Percentiles rank a stretch among this genome's conserved stretches.
Conservation (phyloP, 1,140 invertebrate species). For the Heliconius eleuchia region DNA sequence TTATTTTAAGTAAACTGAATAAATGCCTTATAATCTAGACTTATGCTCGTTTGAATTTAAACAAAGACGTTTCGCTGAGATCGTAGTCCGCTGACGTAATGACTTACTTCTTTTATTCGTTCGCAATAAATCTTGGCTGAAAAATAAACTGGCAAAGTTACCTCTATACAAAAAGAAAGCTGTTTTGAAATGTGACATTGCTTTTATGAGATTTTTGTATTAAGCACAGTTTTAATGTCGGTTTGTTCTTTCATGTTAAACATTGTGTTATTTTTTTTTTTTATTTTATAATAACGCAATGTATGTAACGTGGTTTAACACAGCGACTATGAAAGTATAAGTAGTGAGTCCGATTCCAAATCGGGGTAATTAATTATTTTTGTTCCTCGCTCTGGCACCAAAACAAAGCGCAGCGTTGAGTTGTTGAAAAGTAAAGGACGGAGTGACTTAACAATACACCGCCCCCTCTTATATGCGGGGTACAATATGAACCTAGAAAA, state of each 20-base stretch:
- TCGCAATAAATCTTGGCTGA: conserved; percentile 28
- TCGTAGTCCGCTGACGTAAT: conserved; percentile 26
- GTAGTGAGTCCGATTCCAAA: too few relatives aligned
- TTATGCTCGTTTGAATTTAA: conserved; percentile 15
- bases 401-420: too few relatives aligned
- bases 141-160: conserved; percentile 30
- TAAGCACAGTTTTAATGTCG: background rate
- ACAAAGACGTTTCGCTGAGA: conserved; percentile 14
- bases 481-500: too few relatives aligned
- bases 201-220: background rate
- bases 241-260: background rate
- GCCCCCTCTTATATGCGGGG: too few relatives aligned
- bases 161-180: conserved; percentile 22
- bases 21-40: background rate
- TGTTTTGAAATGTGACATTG: conserved; percentile 23
- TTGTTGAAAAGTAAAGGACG: too few relatives aligned
- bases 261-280: background rate
- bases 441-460: too few relatives aligned
- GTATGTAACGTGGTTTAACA: too few relatives aligned
- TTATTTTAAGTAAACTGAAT: background rate
- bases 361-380: too few relatives aligned
- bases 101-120: conserved; percentile 28
- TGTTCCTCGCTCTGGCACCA: too few relatives aligned
- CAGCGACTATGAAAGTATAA: too few relatives aligned
- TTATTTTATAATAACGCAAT: background rate